A percentile compares a stretch with the other conserved stretches of the same genome.
Conservation (phyloP, 2,113 vertebrate species). For the Onychostoma macrolepis region DNA sequence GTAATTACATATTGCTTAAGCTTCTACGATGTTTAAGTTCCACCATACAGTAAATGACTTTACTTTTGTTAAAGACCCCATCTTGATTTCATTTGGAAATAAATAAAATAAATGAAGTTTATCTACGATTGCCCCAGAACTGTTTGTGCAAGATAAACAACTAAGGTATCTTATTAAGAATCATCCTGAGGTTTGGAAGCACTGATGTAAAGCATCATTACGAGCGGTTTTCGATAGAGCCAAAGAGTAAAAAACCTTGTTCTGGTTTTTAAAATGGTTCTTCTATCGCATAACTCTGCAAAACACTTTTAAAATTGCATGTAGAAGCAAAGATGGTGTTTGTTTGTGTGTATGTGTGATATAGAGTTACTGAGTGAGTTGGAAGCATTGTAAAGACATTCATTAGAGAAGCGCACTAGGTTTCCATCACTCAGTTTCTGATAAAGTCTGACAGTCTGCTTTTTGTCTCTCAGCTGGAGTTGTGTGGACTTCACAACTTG, state of each 20-base stretch:
- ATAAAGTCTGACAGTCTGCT: neutral
- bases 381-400: constrained; percentile 23
- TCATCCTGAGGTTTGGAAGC: neutral
- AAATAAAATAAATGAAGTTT: neutral
- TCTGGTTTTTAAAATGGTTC: neutral
- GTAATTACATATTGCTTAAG: neutral
- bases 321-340: neutral
- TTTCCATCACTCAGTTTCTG: constrained; percentile 25
- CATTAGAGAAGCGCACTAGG: constrained; percentile 23
- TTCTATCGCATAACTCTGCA: neutral
- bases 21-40: neutral
- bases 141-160: neutral
- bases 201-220: neutral
- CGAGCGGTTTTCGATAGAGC: neutral
- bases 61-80: neutral
- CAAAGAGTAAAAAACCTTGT: neutral
- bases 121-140: neutral
- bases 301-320: neutral
- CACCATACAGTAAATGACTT: neutral
- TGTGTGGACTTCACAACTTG: neutral
- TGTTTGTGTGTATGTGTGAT: neutral
- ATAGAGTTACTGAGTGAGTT: neutral
- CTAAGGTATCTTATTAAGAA: neutral
- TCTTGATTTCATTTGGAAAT: neutral
- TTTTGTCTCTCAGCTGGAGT: constrained; percentile 13